phyloP scores from a whole-genome alignment of 2,797 vertebrate species.

The Halcyon chelicuti region DNA sequence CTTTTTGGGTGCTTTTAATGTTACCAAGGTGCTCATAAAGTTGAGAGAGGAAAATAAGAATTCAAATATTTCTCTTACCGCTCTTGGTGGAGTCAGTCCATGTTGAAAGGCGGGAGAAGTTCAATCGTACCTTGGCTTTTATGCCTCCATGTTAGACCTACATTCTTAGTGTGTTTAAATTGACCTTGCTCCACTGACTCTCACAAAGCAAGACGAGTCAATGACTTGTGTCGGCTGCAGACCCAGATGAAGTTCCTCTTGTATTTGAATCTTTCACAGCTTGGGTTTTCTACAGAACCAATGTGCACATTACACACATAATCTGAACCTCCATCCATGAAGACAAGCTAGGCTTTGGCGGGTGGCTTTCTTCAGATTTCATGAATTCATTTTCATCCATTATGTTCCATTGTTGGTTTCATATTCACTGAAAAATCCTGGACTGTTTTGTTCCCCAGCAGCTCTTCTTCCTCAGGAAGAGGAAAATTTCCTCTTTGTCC shows the following conservation, averaged over 20 bases:
- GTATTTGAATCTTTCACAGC: background rate
- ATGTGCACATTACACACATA: background rate
- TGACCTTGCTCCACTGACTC: background rate
- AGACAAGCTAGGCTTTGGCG: background rate
- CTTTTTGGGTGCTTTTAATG: background rate
- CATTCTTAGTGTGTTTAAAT: background rate
- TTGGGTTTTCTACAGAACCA: background rate
- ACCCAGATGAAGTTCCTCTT: background rate
- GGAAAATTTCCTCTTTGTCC: background rate
- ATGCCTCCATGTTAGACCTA: accelerated
- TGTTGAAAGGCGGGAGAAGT: background rate
- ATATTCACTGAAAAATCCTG: background rate
- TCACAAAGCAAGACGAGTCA: background rate
- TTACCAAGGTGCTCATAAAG: background rate
- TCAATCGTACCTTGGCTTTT: background rate
- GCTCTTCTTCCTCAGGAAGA: background rate
- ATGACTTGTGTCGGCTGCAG: background rate
- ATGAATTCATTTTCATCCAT: background rate
- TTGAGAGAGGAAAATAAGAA: background rate
- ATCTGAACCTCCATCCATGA: background rate
- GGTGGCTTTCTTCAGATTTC: background rate
- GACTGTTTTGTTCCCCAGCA: background rate
- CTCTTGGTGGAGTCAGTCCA: background rate
- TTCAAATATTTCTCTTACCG: background rate
- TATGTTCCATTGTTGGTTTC: background rate